phyloP scores from a whole-genome alignment of 2,113 vertebrate genomes.

The Menidia beryllina region DNA sequence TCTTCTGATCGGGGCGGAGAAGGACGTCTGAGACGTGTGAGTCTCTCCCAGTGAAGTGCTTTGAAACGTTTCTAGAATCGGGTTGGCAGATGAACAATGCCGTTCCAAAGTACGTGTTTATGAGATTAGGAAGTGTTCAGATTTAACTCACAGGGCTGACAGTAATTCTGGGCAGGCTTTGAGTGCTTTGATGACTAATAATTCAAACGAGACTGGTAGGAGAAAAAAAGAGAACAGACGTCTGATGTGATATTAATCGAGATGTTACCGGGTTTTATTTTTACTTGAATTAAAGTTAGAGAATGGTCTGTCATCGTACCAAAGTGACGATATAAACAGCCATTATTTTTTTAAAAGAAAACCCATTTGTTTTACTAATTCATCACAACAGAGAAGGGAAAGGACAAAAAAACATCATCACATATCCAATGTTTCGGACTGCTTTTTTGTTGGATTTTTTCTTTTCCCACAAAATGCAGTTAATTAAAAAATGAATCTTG shows the following conservation, averaged over 20 bases:
- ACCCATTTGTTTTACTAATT: neutral
- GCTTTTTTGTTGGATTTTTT: neutral
- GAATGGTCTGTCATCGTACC: too few species aligned
- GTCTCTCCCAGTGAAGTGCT: slow-evolving; percentile 12
- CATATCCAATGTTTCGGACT: too few species aligned
- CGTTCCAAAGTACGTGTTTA: too few species aligned
- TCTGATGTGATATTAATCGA: neutral
- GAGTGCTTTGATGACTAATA: too few species aligned
- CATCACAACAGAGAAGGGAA: neutral
- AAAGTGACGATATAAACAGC: too few species aligned
- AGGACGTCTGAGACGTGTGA: slow-evolving; percentile 34
- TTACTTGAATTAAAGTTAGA: too few species aligned
- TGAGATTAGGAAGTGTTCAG: too few species aligned
- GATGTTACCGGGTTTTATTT: too few species aligned
- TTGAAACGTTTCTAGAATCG: slow-evolving; percentile 11
- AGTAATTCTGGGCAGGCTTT: too few species aligned
- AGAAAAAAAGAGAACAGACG: neutral
- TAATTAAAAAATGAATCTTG: slow-evolving; percentile 13
- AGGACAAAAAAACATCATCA: neutral
- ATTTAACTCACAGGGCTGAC: too few species aligned
- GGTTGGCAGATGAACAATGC: too few species aligned
- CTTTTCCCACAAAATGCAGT: neutral
- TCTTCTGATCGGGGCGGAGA: slow-evolving; percentile 31
- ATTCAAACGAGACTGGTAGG: neutral
- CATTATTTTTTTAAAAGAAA: too few species aligned